Base-by-base conservation (phyloP, 1,140 invertebrate species). In the Brachionus koreanus region DNA sequence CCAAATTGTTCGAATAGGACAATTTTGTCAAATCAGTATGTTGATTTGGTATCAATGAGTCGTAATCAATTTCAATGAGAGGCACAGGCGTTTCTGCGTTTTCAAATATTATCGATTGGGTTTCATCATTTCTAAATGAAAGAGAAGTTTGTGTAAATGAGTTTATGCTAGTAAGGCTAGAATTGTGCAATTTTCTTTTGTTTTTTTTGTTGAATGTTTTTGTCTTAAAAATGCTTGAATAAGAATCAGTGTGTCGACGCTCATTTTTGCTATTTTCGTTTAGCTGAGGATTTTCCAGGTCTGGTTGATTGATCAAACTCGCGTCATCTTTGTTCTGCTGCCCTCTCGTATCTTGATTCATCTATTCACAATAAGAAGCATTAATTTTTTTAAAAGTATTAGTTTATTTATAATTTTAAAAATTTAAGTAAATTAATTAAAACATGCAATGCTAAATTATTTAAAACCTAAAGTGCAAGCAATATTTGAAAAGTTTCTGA, bases 141-240 rank as follows among this genome's bases (percentile, higher is more conserved):
- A 69, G 16, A 37, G 65, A 39, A 37, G 65, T 69, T 39, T 69
- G 65, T 39, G 65, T 69, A 39, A 46, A 74, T 25, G 69, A 74
- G 42, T 74, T 74, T 6, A 74, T 46, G 25, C 69, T 74, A 12
- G 69, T 74, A 12, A 74, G 19, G 25, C 69, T 74, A 9, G 39
- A 25, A 46, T 43, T 46, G 19, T 74, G 69, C 10, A 46, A n/a
- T 74, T 46, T 74, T 74, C 43, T 43, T 13, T 35, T 43, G 25
- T 13, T 16, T 69, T 69, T 69, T 69, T 69, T 69, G 29, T 69
- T 37, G n/a, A 69, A 7, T 16, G 65, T 16, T 69, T 69, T 69
- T 37, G 65, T 69, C 16, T 69, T 69, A 39, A 69, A 69, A 69
- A 69, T 69, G n/a, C 65, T 69, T 13, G 65, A 69, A 69, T 69